Evolutionary conservation across 1,140 invertebrate species (phyloP).

Genomic region (Drosophila virilis): DNA sequence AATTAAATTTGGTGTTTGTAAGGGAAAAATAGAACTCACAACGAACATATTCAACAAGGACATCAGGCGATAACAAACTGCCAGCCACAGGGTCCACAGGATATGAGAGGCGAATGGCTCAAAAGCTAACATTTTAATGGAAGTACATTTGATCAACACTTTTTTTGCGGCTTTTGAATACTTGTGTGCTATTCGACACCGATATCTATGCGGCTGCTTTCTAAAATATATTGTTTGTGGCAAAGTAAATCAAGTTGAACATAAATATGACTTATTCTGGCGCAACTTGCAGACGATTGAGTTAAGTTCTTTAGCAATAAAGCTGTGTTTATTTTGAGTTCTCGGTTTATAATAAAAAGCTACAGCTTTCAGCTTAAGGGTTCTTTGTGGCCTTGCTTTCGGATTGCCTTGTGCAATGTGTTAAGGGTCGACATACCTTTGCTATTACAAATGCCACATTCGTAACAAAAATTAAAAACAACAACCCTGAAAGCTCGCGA

Average conservation of each 20-base stretch:
- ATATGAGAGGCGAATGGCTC: slow-evolving; percentile 34
- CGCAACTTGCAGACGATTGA: neutral
- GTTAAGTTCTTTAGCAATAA: neutral
- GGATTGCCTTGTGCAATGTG: slow-evolving; percentile 20
- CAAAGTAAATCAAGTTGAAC: slow-evolving; percentile 16
- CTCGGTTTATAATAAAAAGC: neutral
- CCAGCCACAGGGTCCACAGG: slow-evolving; percentile 22
- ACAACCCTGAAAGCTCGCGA: slow-evolving; percentile 1
- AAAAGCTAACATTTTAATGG: slow-evolving; percentile 68
- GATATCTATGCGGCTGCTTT: slow-evolving; percentile 13
- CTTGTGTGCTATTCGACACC: slow-evolving; percentile 21
- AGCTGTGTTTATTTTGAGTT: neutral
- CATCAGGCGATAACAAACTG: slow-evolving; percentile 35
- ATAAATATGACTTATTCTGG: slow-evolving; percentile 31
- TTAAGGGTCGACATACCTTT: slow-evolving; percentile 7
- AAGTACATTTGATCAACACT: slow-evolving; percentile 74
- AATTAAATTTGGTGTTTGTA: slow-evolving; percentile 67
- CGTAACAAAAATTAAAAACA: slow-evolving; percentile 57
- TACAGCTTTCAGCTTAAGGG: slow-evolving; percentile 24
- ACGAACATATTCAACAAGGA: slow-evolving; percentile 56
- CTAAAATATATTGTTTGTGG: slow-evolving; percentile 18
- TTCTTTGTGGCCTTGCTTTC: slow-evolving; percentile 17
- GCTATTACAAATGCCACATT: slow-evolving; percentile 65
- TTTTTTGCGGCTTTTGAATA: slow-evolving; percentile 47
- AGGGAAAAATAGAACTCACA: slow-evolving; percentile 9